Conservation (phyloP, 1,140 invertebrate species). For the Mycetomoellerius zeteki region DNA sequence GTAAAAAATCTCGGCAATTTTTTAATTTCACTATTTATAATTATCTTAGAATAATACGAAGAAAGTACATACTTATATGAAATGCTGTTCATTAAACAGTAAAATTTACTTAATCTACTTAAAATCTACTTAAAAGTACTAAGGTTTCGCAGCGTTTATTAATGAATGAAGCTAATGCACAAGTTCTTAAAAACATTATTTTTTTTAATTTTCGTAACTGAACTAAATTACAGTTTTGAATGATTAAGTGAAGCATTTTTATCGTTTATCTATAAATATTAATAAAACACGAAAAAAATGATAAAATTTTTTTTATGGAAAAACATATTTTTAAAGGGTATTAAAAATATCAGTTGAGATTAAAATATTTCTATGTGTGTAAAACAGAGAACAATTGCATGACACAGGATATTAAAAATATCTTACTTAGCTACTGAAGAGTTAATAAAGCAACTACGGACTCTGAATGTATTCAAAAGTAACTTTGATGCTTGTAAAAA, state of each 20-base stretch:
- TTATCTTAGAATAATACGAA: background rate
- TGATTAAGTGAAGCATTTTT: background rate
- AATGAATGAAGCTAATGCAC: background rate
- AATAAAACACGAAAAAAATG: background rate
- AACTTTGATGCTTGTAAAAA: constrained; percentile 37
- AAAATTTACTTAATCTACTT: background rate
- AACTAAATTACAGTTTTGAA: background rate
- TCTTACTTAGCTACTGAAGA: constrained; percentile 20
- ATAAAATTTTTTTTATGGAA: background rate
- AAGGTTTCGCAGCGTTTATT: background rate
- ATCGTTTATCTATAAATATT: background rate
- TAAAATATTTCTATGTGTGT: constrained; percentile 10
- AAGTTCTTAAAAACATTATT: background rate
- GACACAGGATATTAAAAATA: constrained; percentile 31
- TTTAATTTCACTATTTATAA: constrained; percentile 25
- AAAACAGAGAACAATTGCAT: constrained; percentile 7
- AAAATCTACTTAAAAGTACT: background rate
- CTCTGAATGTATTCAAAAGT: constrained; percentile 22
- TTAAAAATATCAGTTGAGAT: background rate
- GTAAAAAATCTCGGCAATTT: background rate
- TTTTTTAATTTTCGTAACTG: background rate
- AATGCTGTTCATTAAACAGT: background rate
- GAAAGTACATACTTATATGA: background rate
- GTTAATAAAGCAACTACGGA: constrained; percentile 29
- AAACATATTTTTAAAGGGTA: background rate